phyloP scores from a whole-genome alignment of 2,888 invertebrate genomes.

The Elgonia sp. region DNA sequence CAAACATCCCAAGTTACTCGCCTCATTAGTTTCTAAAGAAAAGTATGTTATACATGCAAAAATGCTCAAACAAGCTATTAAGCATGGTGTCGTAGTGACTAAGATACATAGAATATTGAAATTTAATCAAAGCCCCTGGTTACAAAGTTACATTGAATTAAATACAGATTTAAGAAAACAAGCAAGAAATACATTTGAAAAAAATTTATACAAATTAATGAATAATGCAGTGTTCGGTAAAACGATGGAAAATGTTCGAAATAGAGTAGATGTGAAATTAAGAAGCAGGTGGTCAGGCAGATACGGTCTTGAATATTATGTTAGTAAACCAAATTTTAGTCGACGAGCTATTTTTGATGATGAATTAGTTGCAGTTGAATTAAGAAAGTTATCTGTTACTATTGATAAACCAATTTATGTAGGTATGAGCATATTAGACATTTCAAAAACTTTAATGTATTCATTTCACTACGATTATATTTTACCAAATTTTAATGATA shows the following conservation, averaged over 20 bases:
- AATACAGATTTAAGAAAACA: too few species aligned
- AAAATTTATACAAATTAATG: conserved; percentile 38
- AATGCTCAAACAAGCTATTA: conserved; percentile 42
- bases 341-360: conserved; percentile 9
- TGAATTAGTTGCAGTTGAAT: conserved; percentile 42
- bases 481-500: conserved; percentile 28
- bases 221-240: too few species aligned
- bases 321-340: conserved; percentile 51
- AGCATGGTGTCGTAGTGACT: background rate
- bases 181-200: conserved; percentile 30
- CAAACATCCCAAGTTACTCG: conserved; percentile 21
- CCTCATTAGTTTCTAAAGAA: background rate
- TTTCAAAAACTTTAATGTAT: conserved; percentile 67
- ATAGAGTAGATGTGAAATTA: conserved; percentile 2
- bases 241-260: too few species aligned
- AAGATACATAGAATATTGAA: conserved; percentile 31
- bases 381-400: conserved; percentile 14
- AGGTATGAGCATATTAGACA: conserved; percentile 45
- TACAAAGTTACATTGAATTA: conserved; percentile 34
- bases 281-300: conserved; percentile 21
- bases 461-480: too few species aligned
- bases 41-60: conserved; percentile 43
- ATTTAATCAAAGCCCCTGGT: conserved; percentile 48
- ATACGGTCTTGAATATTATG: conserved; percentile 14
- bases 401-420: too few species aligned